Percentiles rank a stretch among this genome's conserved stretches.
phyloP scores from a whole-genome alignment of 2,113 vertebrate species.

The Chaetodon auriga region DNA sequence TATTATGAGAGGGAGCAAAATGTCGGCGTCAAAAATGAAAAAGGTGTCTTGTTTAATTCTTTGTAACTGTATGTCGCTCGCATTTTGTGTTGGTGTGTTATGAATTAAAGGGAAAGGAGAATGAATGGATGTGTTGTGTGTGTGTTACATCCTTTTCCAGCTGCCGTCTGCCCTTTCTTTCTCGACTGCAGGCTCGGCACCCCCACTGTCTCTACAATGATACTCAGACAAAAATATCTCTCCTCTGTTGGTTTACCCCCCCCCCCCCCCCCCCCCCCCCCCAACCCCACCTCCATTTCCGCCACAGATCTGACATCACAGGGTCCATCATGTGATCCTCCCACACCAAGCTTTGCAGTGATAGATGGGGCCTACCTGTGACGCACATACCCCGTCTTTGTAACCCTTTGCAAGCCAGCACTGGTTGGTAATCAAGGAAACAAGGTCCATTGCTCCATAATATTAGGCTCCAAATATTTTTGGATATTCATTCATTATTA shows the following conservation, averaged over 20 bases:
- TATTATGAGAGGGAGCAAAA: not conserved
- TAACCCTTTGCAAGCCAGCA: constrained; percentile 64
- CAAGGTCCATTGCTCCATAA: not conserved
- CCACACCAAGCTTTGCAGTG: constrained; percentile 63
- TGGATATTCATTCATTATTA: not conserved
- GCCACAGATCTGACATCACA: constrained; percentile 72
- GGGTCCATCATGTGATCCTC: constrained; percentile 69
- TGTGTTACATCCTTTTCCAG: constrained; percentile 47
- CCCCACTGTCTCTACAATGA: constrained; percentile 43
- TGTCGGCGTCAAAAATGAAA: not conserved
- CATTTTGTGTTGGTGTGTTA: not conserved
- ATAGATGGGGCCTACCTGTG: constrained; percentile 73
- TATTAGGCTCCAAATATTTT: not conserved
- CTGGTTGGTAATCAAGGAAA: not conserved
- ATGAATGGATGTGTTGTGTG: not conserved
- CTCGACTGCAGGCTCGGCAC: constrained; percentile 47
- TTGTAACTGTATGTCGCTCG: not conserved
- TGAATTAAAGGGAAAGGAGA: constrained; percentile 3
- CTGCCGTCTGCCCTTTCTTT: constrained; percentile 6
- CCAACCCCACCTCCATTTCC: constrained; percentile 66
- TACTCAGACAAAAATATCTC: constrained; percentile 63
- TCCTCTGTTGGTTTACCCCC: constrained; percentile 59
- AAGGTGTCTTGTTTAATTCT: not conserved
- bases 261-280: not conserved
- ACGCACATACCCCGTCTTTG: constrained; percentile 63